phyloP scores from a whole-genome alignment of 2,113 vertebrate genomes.

The Neotoma lepida region DNA sequence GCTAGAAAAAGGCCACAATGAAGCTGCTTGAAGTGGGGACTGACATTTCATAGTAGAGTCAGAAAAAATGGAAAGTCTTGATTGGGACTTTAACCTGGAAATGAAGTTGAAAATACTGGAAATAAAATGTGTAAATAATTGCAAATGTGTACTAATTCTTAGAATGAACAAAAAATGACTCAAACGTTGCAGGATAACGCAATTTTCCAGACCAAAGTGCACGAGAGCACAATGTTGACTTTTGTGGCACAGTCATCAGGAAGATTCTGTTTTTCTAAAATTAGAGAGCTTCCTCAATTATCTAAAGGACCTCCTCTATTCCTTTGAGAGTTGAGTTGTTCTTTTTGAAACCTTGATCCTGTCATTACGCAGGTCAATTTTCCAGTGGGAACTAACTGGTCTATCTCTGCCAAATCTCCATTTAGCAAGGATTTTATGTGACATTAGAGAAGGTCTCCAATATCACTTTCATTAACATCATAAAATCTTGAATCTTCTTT shows the following conservation, averaged over 20 bases:
- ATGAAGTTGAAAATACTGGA: slow-evolving; percentile 37
- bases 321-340: slow-evolving; percentile 67
- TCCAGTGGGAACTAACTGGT: slow-evolving; percentile 43
- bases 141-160: slow-evolving; percentile 54
- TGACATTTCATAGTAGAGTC: slow-evolving; percentile 43
- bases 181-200: slow-evolving; percentile 18
- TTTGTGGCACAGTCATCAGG: slow-evolving; percentile 36
- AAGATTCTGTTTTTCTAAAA: slow-evolving; percentile 63
- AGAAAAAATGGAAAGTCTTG: neutral
- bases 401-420: slow-evolving; percentile 51
- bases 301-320: slow-evolving; percentile 67
- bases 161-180: slow-evolving; percentile 54
- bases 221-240: slow-evolving; percentile 48
- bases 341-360: slow-evolving; percentile 67
- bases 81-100: slow-evolving; percentile 51
- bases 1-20: slow-evolving; percentile 52
- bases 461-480: slow-evolving; percentile 61
- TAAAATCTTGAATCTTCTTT: slow-evolving; percentile 59
- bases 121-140: slow-evolving; percentile 62
- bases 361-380: slow-evolving; percentile 67
- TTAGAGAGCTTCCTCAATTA: slow-evolving; percentile 69
- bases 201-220: slow-evolving; percentile 54
- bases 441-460: slow-evolving; percentile 47
- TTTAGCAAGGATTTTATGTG: slow-evolving; percentile 60
- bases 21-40: slow-evolving; percentile 55